Conservation (phyloP, 2,888 invertebrate species). For the Argynnis bischoffii region DNA sequence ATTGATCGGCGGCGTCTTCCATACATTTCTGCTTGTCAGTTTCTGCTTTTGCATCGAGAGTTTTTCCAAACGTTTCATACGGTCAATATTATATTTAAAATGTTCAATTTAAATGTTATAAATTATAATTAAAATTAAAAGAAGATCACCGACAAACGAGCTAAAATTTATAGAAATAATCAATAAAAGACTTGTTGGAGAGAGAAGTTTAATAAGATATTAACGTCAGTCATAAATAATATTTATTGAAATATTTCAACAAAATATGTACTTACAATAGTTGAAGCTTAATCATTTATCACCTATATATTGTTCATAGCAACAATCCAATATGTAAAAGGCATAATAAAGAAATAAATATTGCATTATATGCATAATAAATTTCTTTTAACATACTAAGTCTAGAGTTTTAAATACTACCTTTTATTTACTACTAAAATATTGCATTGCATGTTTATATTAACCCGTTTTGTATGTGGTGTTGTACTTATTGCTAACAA, state of each 20-base stretch:
- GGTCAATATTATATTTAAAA: too few species aligned
- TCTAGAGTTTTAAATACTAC: conserved; percentile 7
- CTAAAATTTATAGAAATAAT: background rate
- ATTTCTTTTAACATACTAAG: conserved; percentile 7
- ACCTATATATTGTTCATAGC: conserved; percentile 25
- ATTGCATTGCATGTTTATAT: conserved; percentile 7
- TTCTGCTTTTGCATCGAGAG: too few species aligned
- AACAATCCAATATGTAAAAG: conserved; percentile 25
- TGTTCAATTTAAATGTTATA: too few species aligned
- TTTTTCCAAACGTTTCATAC: too few species aligned
- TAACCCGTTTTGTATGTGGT: conserved; percentile 14
- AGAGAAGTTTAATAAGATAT: conserved; percentile 40
- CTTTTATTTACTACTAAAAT: conserved; percentile 5
- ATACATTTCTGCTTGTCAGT: too few species aligned
- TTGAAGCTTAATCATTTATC: conserved; percentile 31
- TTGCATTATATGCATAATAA: conserved; percentile 32
- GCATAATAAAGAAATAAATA: conserved; percentile 29
- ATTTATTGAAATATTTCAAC: conserved; percentile 51
- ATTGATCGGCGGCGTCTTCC: too few species aligned
- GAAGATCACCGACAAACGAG: too few species aligned
- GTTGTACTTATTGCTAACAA: conserved; percentile 20
- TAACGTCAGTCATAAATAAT: conserved; percentile 51
- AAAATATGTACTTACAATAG: conserved; percentile 40
- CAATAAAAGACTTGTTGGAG: conserved; percentile 27
- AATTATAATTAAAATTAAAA: too few species aligned